Evolutionary conservation across 2,113 vertebrate species (phyloP).

Genomic region (Chloropsis cyanopogon): DNA sequence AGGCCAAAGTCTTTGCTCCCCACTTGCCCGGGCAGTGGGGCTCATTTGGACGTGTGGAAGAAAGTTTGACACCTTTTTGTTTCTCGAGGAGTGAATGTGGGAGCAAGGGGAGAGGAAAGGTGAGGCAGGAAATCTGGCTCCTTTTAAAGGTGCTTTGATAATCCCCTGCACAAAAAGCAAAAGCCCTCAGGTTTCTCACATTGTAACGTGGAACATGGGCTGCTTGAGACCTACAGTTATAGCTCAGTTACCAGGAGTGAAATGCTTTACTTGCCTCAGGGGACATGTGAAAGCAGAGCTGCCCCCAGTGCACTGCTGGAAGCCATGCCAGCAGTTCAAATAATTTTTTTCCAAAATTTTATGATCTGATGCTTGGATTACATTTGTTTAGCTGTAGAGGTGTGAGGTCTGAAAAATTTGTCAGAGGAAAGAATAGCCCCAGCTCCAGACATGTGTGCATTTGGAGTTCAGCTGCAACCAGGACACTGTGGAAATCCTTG

Average conservation of each 20-base stretch:
- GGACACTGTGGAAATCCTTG: neutral
- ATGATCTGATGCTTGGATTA: constrained; percentile 48
- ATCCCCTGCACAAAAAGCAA: constrained; percentile 42
- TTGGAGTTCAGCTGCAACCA: neutral
- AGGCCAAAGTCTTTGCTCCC: neutral
- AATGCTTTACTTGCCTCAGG: constrained; percentile 16
- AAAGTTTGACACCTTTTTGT: constrained; percentile 34
- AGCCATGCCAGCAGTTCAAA: constrained; percentile 21
- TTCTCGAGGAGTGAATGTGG: neutral
- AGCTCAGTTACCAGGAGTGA: constrained; percentile 55
- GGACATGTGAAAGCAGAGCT: constrained; percentile 27
- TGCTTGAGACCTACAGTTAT: neutral
- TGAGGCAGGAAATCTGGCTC: constrained; percentile 11
- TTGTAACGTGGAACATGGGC: neutral
- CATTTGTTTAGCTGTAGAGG: constrained; percentile 36
- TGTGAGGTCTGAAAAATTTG: constrained; percentile 46
- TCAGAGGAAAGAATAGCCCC: neutral
- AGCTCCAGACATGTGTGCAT: neutral
- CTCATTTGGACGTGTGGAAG: neutral
- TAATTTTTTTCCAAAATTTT: constrained; percentile 46
- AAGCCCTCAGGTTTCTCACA: constrained; percentile 30
- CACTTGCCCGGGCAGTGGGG: neutral
- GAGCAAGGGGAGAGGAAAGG: constrained; percentile 4
- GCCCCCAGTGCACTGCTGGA: neutral
- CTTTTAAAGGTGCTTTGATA: constrained; percentile 22